Evolutionary conservation across 2,113 vertebrate genomes (phyloP).

Genomic region (Upupa epops): DNA sequence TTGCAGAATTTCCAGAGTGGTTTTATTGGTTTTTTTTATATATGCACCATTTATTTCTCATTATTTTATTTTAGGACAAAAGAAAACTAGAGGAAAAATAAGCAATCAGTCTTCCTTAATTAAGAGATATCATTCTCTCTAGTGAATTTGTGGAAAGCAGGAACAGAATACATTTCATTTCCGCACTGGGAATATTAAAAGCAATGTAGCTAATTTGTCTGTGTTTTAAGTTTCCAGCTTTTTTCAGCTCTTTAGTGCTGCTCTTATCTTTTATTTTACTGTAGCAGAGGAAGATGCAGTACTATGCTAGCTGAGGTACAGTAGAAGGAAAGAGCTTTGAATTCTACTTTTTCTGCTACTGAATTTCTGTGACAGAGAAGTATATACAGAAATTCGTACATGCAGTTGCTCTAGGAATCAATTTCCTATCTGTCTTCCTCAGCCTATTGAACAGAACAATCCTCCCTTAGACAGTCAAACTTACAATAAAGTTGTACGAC

Average conservation of each 20-base stretch:
- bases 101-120: conserved; percentile 52
- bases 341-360: neutral
- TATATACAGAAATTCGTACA: neutral
- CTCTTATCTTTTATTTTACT: conserved; percentile 21
- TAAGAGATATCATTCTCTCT: conserved; percentile 49
- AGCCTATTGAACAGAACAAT: neutral
- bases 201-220: conserved; percentile 35
- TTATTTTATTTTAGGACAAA: conserved; percentile 25
- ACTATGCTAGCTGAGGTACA: neutral
- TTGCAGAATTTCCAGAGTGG: neutral
- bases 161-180: conserved; percentile 52
- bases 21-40: conserved; percentile 6
- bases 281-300: neutral
- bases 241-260: neutral
- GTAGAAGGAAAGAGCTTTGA: neutral
- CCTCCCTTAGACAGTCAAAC: neutral
- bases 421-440: neutral
- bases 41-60: conserved; percentile 37
- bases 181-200: conserved; percentile 60
- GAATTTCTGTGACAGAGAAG: neutral
- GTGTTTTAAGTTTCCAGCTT: conserved; percentile 27
- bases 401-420: neutral
- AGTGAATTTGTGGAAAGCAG: conserved; percentile 33
- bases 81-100: neutral
- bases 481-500: neutral